Evolutionary conservation across 1,140 invertebrate genomes (phyloP), one percentile per base, ranked within the genome.

Genomic region (Aphidius ervi): DNA sequence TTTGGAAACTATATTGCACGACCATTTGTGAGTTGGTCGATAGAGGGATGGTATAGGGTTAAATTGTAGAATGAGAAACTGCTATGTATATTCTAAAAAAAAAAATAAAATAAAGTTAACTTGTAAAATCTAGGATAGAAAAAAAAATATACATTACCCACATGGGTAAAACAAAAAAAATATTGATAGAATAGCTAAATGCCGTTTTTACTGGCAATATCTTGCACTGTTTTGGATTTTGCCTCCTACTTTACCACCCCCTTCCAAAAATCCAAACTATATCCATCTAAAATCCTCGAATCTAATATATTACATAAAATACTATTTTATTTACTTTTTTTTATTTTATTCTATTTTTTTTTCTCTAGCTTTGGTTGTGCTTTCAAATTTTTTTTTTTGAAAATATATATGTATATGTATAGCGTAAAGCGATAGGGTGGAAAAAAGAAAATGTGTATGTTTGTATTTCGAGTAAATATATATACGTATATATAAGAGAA

Each of bases 1-100:
- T 75, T 73, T 71, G 71, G 74, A 78, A 78, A 77, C 76, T 78
- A 78, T 78, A 78, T 78, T 75, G 76, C 76, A 66, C 67, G 70
- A 63, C 55, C 49, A 56, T 48, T 53, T 63, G 58, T 53, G 47
- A 59, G 23, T 8, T 37, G 52, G 57, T 59, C 42, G 20, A 45
- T 55, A 55, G 56, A 56, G 41, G 55, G 53, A 43, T 48, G 31
- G 55, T n/a, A 20, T 6, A n/a, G 46, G 52, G 40, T 9, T 16
- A n/a, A 54, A 39, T 41, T 37, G 52, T 54, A 54, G 23, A 31
- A 31, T 31, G 23, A 31, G 23, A 31, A 31, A 31, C 23, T 31
- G 23, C 2, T 31, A 31, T 31, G 4, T 31, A 31, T 31, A 31
- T 31, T 31, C 23, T 31, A 31, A 3, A 31, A 31, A 3, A 31